phyloP scores from a whole-genome alignment of 2,888 invertebrate species.

The Campaea margaritaria region DNA sequence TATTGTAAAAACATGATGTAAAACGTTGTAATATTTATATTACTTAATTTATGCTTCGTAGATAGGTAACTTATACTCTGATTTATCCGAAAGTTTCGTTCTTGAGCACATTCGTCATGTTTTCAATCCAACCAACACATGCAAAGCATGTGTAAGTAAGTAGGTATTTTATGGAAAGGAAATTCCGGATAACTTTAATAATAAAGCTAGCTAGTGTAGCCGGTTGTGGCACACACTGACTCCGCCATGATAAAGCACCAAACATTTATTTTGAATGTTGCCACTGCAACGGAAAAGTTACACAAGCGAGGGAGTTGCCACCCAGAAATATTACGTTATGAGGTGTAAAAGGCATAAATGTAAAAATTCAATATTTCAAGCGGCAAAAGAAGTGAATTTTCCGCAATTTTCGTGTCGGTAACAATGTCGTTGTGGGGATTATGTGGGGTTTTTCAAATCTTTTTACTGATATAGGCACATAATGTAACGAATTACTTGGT shows the following conservation, averaged over 20 bases:
- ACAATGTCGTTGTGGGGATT: constrained; percentile 64
- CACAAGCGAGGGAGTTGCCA: constrained; percentile 67
- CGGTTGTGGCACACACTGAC: constrained; percentile 57
- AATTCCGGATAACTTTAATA: constrained; percentile 44
- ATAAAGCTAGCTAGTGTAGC: constrained; percentile 46
- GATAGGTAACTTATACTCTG: no score
- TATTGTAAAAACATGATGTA: no score
- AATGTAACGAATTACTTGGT: background rate
- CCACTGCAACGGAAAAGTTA: constrained; percentile 78
- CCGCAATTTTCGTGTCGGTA: constrained; percentile 68
- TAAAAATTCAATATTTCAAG: constrained; percentile 84
- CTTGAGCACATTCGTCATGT: no score
- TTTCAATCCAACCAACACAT: background rate
- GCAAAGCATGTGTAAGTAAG: constrained; percentile 2
- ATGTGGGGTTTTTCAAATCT: constrained; percentile 43
- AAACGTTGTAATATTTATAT: no score
- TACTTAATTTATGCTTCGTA: no score
- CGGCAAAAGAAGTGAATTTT: constrained; percentile 71
- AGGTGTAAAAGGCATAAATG: constrained; percentile 85
- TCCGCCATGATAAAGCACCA: constrained; percentile 74
- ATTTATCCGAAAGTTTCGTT: no score
- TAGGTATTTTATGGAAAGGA: constrained; percentile 36
- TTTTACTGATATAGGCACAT: background rate
- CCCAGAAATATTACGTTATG: constrained; percentile 84
- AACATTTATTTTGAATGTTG: constrained; percentile 84